These are phyloP conservation scores for Microtus ochrogaster DNA, from an alignment of 2,113 vertebrate species.

Conservation along the genomic window DNA sequence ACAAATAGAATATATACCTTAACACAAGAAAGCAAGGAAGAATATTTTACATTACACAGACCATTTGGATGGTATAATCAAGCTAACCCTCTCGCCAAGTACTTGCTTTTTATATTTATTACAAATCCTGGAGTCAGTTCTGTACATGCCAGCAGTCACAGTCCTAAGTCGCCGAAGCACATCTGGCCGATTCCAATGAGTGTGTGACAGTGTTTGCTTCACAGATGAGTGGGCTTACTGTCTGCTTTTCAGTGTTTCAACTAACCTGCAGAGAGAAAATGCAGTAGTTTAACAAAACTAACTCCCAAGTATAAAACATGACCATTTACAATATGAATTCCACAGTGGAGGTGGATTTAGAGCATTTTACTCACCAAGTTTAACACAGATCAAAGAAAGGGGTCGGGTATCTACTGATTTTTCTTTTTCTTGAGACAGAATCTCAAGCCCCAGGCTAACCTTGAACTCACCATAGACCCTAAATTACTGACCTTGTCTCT, in stretches of 20 bases:
- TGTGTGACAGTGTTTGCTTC: neutral
- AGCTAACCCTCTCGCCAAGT: conserved; percentile 67
- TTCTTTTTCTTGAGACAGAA: neutral
- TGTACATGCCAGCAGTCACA: neutral
- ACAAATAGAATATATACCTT: conserved; percentile 82
- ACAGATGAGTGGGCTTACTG: conserved; percentile 87
- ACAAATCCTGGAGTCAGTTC: conserved; percentile 63
- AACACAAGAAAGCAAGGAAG: conserved; percentile 79
- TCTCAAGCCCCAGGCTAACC: neutral
- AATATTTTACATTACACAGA: conserved; percentile 76
- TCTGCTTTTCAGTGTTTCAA: conserved; percentile 96
- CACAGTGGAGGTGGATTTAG: neutral
- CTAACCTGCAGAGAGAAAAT: conserved; percentile 89
- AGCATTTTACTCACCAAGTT: conserved; percentile 18
- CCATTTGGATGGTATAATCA: conserved; percentile 76
- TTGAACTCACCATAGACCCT: neutral
- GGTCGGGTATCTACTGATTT: neutral
- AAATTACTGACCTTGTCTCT: neutral
- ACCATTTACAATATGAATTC: neutral
- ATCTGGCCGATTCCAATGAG: conserved; percentile 69
- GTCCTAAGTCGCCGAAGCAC: conserved; percentile 51
- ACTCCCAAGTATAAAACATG: conserved; percentile 12
- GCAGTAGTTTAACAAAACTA: conserved; percentile 6
- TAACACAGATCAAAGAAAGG: conserved; percentile 23
- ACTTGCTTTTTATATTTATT: conserved; percentile 68